Evolutionary conservation across 2,888 invertebrate genomes (phyloP).

Genomic region (Pollenia angustigena): DNA sequence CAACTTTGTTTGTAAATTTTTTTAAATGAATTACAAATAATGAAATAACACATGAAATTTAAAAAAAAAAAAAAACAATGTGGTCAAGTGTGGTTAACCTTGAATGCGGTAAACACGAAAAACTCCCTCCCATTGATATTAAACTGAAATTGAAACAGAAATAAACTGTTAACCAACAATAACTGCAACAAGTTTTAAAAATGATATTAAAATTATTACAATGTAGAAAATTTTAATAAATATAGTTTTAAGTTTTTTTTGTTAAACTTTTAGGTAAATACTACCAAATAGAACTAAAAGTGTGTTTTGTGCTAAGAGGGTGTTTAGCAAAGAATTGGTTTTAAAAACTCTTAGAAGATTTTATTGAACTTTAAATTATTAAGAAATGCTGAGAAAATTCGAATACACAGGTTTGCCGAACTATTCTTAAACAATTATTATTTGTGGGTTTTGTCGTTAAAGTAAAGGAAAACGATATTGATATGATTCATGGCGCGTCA

Average conservation of each 20-base stretch:
- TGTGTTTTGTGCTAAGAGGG: too few relatives aligned
- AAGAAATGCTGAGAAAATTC: too few relatives aligned
- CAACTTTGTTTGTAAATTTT: slow-evolving; percentile 13
- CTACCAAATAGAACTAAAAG: too few relatives aligned
- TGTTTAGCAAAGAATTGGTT: too few relatives aligned
- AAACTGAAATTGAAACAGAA: slow-evolving; percentile 41
- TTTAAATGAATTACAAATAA: slow-evolving; percentile 7
- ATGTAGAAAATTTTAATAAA: neutral
- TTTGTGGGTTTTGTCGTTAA: too few relatives aligned
- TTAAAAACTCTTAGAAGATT: too few relatives aligned
- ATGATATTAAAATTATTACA: slow-evolving; percentile 43
- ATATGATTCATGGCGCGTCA: too few relatives aligned
- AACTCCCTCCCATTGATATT: slow-evolving; percentile 49
- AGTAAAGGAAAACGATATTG: too few relatives aligned
- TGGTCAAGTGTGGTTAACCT: slow-evolving; percentile 73
- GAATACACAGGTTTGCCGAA: too few relatives aligned
- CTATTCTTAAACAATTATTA: too few relatives aligned
- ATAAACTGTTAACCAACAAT: neutral
- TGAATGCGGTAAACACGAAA: slow-evolving; percentile 69
- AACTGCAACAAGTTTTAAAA: slow-evolving; percentile 28
- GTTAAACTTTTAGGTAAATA: too few relatives aligned
- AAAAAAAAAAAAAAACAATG: slow-evolving; percentile 31
- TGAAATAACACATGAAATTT: slow-evolving; percentile 58
- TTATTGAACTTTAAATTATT: too few relatives aligned
- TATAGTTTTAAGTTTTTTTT: slow-evolving; percentile 2